Percentiles rank a stretch among this genome's conserved stretches.
These are phyloP conservation scores for Heliconius nattereri DNA, from an alignment of 1,140 invertebrate species.

Conservation along the genomic window DNA sequence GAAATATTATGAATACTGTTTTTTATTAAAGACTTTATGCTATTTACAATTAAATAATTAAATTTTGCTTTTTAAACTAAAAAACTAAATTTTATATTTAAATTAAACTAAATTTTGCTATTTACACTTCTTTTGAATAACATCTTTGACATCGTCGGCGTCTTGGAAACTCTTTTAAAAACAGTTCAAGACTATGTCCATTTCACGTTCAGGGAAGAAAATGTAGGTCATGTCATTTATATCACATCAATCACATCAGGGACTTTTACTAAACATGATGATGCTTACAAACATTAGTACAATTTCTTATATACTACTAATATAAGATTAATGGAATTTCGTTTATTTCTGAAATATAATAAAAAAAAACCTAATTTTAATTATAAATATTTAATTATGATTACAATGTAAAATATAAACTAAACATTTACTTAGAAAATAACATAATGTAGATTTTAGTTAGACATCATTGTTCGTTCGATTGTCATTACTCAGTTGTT, in stretches of 20 bases:
- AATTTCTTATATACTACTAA: neutral
- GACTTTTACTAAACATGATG: neutral
- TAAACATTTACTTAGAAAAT: neutral
- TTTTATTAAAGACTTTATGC: too few species aligned
- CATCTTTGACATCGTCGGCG: neutral
- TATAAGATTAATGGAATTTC: too few species aligned
- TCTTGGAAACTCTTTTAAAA: neutral
- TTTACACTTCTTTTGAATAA: neutral
- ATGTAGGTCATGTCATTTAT: neutral
- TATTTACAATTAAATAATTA: too few species aligned
- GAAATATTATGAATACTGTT: neutral
- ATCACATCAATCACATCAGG: neutral
- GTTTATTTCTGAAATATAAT: neutral
- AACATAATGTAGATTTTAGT: neutral
- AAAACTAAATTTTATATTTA: too few species aligned
- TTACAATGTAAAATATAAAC: neutral
- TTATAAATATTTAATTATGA: too few species aligned
- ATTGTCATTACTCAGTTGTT: slow-evolving; percentile 5
- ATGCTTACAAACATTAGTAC: neutral
- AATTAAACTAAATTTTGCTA: too few species aligned
- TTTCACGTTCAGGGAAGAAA: neutral
- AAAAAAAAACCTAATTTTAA: too few species aligned
- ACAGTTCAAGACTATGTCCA: neutral
- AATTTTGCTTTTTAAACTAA: too few species aligned
- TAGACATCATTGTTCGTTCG: neutral